Evolutionary conservation across 2,113 vertebrate species (phyloP), one percentile per base, ranked within the genome.

Genomic region (Syngnathus floridae): DNA sequence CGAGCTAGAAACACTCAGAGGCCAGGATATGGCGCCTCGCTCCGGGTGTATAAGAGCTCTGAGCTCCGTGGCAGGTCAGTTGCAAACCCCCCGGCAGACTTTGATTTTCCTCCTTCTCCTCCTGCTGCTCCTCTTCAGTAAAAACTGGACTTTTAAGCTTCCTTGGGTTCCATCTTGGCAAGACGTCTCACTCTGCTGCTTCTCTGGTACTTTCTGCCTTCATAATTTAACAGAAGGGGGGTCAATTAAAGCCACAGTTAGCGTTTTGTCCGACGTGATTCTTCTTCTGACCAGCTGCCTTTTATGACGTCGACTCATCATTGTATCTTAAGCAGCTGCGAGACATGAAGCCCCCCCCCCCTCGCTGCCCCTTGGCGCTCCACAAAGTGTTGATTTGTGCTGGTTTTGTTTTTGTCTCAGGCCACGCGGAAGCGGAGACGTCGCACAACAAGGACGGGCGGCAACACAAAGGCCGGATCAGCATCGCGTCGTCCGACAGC

Each of bases 401-500:
- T 52, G 51, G 52, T 80, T 64, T 52, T 60, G 4, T 16, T 56
- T 56, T 3, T 85, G 71, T 87, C 90, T n/a, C 74, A 99, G 95
- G 93, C 86, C 87, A 82, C 64, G 80, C 90, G 88, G 92, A 95
- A 82, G 84, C 91, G 72, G 89, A 95, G 83, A 84, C 91, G 72
- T 89, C 91, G 76, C 81, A 88, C 79, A 89, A 88, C 78, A 89
- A 90, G 82, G 91, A 92, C 69, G 88, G 84, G 56, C 84, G 83
- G 66, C 91, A 92, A 58, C 88, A 87, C 82, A 94, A 93, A 79
- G 92, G 93, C 87, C 92, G 94, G 91, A 95, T 96, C 77, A 91
- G 91, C 66, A 90, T 95, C 21, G 88, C 93, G 14, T 97, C 95
- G 75, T 95, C 95, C 4, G 96, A 97, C 79, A 98, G 95, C 0